These are phyloP conservation scores for Tetragnatha montana DNA, from an alignment of 2,888 invertebrate species.

Conservation along the genomic window DNA sequence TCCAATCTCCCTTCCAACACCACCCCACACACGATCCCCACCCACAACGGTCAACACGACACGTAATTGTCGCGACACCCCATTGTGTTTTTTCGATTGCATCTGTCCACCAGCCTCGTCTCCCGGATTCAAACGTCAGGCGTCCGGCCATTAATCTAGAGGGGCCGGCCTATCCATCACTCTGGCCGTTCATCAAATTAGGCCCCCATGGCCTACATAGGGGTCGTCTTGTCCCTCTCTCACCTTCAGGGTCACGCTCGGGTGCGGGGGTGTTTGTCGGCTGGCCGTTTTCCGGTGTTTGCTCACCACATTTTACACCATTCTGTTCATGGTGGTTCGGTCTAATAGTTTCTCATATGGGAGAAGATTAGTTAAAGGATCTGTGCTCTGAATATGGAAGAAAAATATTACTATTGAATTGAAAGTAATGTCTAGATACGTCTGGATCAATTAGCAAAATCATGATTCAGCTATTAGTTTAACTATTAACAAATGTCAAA, in stretches of 20 bases:
- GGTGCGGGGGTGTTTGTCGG: slow-evolving; percentile 43
- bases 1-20: neutral
- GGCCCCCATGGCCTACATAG: slow-evolving; percentile 56
- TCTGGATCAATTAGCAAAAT: too few species aligned
- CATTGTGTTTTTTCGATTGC: slow-evolving; percentile 35
- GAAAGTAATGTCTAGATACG: too few species aligned
- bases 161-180: slow-evolving; percentile 59
- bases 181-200: slow-evolving; percentile 53
- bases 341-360: too few species aligned
- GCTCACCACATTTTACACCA: too few species aligned
- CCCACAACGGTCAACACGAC: slow-evolving; percentile 29
- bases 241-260: slow-evolving; percentile 68
- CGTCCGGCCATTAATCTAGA: slow-evolving; percentile 62
- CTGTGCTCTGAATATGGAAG: too few species aligned
- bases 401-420: too few species aligned
- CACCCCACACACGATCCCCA: slow-evolving; percentile 1
- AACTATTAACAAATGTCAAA: too few species aligned
- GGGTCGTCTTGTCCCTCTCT: slow-evolving; percentile 50
- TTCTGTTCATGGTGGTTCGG: too few species aligned
- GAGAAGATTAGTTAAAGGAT: too few species aligned
- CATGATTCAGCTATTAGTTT: too few species aligned
- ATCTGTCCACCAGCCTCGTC: slow-evolving; percentile 58
- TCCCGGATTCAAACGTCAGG: slow-evolving; percentile 59
- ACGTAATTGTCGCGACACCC: slow-evolving; percentile 35
- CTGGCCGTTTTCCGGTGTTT: slow-evolving; percentile 20